Percentiles rank a stretch among this genome's conserved stretches.
phyloP scores from a whole-genome alignment of 2,888 invertebrate species.

The Acanthosoma haemorrhoidale region DNA sequence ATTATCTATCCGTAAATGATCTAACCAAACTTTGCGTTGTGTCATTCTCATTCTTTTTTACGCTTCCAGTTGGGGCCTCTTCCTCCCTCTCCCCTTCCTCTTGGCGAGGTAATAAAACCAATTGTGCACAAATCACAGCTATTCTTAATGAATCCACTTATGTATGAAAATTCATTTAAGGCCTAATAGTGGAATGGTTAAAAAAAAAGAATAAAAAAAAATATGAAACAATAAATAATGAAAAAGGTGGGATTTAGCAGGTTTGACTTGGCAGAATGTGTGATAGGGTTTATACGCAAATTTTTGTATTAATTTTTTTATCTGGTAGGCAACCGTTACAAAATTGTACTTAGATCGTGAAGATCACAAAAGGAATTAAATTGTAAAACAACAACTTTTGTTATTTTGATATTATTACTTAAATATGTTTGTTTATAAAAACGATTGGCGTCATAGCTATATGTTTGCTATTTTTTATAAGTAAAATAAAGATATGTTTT shows the following conservation, averaged over 20 bases:
- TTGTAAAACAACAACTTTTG: neutral
- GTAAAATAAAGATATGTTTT: slow-evolving; percentile 18
- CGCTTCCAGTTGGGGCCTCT: neutral
- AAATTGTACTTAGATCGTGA: slow-evolving; percentile 27
- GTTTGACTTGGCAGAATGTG: slow-evolving; percentile 22
- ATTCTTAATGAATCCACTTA: slow-evolving; percentile 5
- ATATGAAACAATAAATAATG: slow-evolving; percentile 5
- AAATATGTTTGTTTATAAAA: neutral
- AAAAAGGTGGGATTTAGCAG: slow-evolving; percentile 20
- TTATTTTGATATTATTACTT: neutral
- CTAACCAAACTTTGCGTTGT: neutral
- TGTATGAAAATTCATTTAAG: slow-evolving; percentile 19
- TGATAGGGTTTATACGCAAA: slow-evolving; percentile 28
- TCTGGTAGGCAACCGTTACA: slow-evolving; percentile 20
- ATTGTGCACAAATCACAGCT: slow-evolving; percentile 26
- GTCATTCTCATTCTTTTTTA: neutral
- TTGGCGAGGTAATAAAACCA: neutral
- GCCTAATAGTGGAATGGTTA: slow-evolving; percentile 30
- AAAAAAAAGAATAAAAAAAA: slow-evolving; percentile 5
- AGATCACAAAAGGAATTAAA: slow-evolving; percentile 3
- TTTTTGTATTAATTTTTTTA: slow-evolving; percentile 27
- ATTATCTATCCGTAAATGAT: neutral
- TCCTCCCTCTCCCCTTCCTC: neutral
- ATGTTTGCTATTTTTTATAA: slow-evolving; percentile 24
- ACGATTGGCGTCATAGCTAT: slow-evolving; percentile 1